Evolutionary conservation across 2,888 invertebrate genomes (phyloP), one percentile per base, ranked within the genome.

Genomic region (Philhelius pedissequus): DNA sequence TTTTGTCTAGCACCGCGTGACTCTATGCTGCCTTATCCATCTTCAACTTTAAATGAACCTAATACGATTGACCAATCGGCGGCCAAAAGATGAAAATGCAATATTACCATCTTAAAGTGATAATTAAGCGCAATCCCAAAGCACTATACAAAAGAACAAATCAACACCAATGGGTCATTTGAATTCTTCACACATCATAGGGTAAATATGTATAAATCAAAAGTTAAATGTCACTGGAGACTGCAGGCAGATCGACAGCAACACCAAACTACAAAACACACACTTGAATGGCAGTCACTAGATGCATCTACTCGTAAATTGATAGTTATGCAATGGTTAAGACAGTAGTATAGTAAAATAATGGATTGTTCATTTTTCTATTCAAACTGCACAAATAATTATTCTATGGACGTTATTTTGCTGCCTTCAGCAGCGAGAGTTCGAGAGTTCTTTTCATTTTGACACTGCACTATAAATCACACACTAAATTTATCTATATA

Each of bases 151-250:
- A 64, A 74, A 70, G 64, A 60, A 71, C 60, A 84, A 68, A 43
- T 69, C 66, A 71, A 54, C 84, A 27, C 66, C 52, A 66, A 62
- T 76, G 75, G 79, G 70, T 84, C 69, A 66, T 79, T 74, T 74
- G 74, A 70, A 74, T 78, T 84, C 43, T 43, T 62, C 27, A 43
- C 75, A 75, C 79, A 71, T 70, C 60, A 71, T 60, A 32, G 20
- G 25, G 18, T 48, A 64, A 66, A 79, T 70, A 75, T 71, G 75
- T 80, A 86, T 73, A 80, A 76, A 80, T 86, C 80, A 80, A 68
- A 64, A 69, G 76, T 81, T 86, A 86, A 86, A 86, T 86, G 86
- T 81, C 86, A 81, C 81, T 64, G 58, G 13, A 3, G 13, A 3
- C 25, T 1, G 9, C 11, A 27, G 13, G 43, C 15, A 43, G 76